These are phyloP conservation scores for Cololabis saira DNA, from an alignment of 2,113 vertebrate species.

Conservation along the genomic window DNA sequence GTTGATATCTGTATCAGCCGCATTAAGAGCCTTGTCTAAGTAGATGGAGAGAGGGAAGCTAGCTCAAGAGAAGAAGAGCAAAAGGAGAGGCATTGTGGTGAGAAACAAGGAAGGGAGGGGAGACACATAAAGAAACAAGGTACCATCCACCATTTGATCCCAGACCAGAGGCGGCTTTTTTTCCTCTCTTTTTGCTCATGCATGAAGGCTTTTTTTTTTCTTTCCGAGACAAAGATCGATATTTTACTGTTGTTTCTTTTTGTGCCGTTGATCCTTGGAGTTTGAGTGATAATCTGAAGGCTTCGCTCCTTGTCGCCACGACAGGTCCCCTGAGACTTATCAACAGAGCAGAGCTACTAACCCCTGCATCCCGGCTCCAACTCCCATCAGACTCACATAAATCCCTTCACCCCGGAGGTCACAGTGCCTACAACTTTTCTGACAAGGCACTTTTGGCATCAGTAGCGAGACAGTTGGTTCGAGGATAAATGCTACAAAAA, in stretches of 20 bases:
- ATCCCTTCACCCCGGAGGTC: conserved; percentile 34
- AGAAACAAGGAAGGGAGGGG: conserved; percentile 23
- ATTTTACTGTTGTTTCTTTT: conserved; percentile 49
- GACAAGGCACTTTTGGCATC: conserved; percentile 6
- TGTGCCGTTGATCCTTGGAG: conserved; percentile 55
- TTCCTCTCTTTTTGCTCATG: conserved; percentile 8
- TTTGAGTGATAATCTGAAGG: conserved; percentile 63
- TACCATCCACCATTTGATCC: conserved; percentile 48
- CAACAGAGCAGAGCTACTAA: conserved; percentile 39
- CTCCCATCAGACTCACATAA: conserved; percentile 38
- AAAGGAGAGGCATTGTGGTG: conserved; percentile 30
- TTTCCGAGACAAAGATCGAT: conserved; percentile 56
- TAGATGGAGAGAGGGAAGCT: neutral
- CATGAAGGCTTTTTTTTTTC: conserved; percentile 14
- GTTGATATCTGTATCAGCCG: conserved; percentile 61
- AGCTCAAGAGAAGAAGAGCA: conserved; percentile 14
- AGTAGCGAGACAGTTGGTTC: neutral
- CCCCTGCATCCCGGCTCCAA: conserved; percentile 28
- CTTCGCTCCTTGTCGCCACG: conserved; percentile 32
- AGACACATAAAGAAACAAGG: conserved; percentile 25
- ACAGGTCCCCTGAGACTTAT: conserved; percentile 44
- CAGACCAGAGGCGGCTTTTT: conserved; percentile 11
- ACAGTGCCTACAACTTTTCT: conserved; percentile 16
- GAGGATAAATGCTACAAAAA: neutral
- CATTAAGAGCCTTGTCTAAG: conserved; percentile 38